Conservation (phyloP, 2,113 vertebrate species). For the Falcunculus frontatus region DNA sequence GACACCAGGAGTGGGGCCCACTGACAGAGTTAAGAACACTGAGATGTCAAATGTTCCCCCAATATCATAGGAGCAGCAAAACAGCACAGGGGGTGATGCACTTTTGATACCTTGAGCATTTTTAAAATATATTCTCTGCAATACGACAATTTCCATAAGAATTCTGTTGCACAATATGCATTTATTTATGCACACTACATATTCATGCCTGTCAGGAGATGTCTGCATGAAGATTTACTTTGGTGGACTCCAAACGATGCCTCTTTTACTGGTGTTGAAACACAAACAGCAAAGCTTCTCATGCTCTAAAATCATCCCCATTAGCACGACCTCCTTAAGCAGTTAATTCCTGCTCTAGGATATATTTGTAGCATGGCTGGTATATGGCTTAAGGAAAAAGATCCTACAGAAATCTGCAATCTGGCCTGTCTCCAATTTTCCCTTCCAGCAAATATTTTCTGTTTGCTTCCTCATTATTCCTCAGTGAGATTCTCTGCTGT, state of each 20-base stretch:
- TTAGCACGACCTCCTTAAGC: not conserved
- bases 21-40: not conserved
- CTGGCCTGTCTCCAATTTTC: not conserved
- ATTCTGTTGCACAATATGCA: not conserved
- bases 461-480: not conserved
- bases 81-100: not conserved
- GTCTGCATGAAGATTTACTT: not conserved
- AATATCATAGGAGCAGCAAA: not conserved
- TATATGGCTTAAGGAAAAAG: not conserved
- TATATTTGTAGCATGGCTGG: not conserved
- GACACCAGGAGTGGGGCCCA: not conserved
- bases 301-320: not conserved
- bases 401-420: not conserved
- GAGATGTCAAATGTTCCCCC: not conserved
- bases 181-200: not conserved
- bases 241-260: not conserved
- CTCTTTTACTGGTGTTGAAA: not conserved
- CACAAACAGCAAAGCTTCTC: not conserved
- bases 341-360: constrained; percentile 8
- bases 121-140: not conserved
- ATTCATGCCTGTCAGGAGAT: not conserved
- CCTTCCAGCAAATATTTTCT: constrained; percentile 9
- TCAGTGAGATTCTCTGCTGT: not conserved
- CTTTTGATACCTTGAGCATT: not conserved
- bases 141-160: not conserved